Evolutionary conservation across 2,113 vertebrate genomes (phyloP).

Genomic region (Myrmophylax atrothorax): DNA sequence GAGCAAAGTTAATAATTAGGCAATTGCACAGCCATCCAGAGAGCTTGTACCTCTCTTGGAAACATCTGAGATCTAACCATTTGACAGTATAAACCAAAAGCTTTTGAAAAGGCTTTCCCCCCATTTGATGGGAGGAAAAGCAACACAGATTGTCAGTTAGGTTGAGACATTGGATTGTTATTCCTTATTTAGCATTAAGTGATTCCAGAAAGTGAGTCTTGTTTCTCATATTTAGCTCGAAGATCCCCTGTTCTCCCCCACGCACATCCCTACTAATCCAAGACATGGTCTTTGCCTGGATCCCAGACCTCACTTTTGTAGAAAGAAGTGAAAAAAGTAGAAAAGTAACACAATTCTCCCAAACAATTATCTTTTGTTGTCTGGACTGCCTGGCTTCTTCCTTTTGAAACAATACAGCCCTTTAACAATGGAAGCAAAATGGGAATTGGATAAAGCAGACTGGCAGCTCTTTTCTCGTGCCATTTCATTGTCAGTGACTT

Average conservation of each 20-base stretch:
- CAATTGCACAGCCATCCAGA: not conserved
- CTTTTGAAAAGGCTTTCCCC: not conserved
- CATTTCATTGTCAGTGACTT: not conserved
- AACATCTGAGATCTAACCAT: not conserved
- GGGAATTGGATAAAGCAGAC: not conserved
- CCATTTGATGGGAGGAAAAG: not conserved
- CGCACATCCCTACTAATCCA: not conserved
- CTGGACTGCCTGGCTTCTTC: not conserved
- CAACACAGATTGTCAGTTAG: not conserved
- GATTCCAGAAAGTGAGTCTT: not conserved
- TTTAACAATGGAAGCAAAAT: slow-evolving; percentile 6
- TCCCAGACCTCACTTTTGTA: not conserved
- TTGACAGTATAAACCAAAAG: not conserved
- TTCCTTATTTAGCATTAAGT: not conserved
- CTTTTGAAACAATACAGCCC: not conserved
- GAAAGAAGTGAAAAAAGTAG: not conserved
- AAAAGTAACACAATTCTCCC: not conserved
- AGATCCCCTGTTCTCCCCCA: not conserved
- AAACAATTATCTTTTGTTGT: slow-evolving; percentile 27
- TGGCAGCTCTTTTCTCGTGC: slow-evolving; percentile 9
- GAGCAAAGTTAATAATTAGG: not conserved
- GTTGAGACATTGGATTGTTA: not conserved
- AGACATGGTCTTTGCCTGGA: not conserved
- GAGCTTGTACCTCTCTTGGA: not conserved
- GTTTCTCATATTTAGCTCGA: not conserved